Conservation (phyloP, 2,113 vertebrate species). For the Aix galericulata region DNA sequence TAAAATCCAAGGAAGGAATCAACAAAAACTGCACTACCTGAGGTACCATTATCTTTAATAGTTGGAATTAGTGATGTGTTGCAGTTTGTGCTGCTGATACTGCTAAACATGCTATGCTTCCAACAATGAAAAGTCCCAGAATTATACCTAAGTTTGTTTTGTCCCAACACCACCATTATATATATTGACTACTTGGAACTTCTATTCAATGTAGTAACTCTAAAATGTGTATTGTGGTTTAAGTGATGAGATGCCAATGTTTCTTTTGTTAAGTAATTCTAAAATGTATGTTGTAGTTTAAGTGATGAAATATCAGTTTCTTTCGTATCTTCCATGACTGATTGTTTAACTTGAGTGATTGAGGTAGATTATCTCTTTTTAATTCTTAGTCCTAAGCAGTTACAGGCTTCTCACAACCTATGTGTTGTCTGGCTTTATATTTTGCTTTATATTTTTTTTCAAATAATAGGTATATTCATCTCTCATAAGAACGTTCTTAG, state of each 20-base stretch:
- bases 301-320: neutral
- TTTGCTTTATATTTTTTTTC: neutral
- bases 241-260: neutral
- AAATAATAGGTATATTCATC: neutral
- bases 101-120: neutral
- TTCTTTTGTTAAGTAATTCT: neutral
- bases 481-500: neutral
- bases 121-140: neutral
- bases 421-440: neutral
- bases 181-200: neutral
- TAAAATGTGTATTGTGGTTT: neutral
- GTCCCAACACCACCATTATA: neutral
- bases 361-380: neutral
- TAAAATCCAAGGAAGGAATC: neutral
- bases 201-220: neutral
- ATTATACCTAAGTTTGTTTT: neutral
- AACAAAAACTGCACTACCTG: fast-evolving
- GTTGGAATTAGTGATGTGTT: neutral
- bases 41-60: neutral
- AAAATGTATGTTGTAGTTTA: neutral
- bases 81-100: neutral
- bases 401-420: neutral
- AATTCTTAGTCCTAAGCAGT: neutral
- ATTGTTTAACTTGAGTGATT: neutral
- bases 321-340: fast-evolving